phyloP scores from a whole-genome alignment of 2,888 invertebrate species.

The Papilio demoleus region DNA sequence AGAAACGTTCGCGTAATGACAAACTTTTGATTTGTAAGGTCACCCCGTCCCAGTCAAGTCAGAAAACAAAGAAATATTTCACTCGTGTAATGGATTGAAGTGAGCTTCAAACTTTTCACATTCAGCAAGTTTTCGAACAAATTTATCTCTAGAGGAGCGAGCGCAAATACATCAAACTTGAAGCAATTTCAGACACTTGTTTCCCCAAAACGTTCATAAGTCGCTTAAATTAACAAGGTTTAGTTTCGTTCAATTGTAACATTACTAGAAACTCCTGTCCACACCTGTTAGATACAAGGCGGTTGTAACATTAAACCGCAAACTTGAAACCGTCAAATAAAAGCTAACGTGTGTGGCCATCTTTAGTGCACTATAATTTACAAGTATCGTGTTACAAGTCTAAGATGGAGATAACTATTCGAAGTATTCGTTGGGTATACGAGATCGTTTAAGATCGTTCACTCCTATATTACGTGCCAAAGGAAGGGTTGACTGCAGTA shows the following conservation, averaged over 20 bases:
- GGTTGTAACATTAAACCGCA: background rate
- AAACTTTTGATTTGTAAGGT: conserved; percentile 76
- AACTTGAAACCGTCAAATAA: background rate
- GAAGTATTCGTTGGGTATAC: conserved; percentile 25
- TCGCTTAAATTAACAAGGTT: conserved; percentile 60
- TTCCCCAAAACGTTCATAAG: conserved; percentile 72
- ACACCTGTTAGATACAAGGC: background rate
- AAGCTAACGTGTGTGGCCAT: background rate
- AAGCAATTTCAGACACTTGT: conserved; percentile 80
- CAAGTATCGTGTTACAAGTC: conserved; percentile 7
- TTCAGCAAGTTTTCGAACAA: conserved; percentile 81
- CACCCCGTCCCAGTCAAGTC: conserved; percentile 63
- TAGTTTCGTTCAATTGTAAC: conserved; percentile 33
- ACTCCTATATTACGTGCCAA: conserved; percentile 47
- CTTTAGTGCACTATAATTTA: background rate
- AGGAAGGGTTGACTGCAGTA: conserved; percentile 61
- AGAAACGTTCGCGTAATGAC: conserved; percentile 57
- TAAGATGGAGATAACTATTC: conserved; percentile 23
- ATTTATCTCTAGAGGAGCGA: conserved; percentile 79
- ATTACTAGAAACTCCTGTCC: background rate
- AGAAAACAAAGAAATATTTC: conserved; percentile 83
- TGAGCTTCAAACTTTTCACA: conserved; percentile 82
- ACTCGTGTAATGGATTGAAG: conserved; percentile 83
- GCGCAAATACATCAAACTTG: conserved; percentile 81
- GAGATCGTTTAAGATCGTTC: conserved; percentile 31